These are phyloP conservation scores for Sebastes nivosus DNA, from an alignment of 2,797 vertebrate species.

Conservation along the genomic window DNA sequence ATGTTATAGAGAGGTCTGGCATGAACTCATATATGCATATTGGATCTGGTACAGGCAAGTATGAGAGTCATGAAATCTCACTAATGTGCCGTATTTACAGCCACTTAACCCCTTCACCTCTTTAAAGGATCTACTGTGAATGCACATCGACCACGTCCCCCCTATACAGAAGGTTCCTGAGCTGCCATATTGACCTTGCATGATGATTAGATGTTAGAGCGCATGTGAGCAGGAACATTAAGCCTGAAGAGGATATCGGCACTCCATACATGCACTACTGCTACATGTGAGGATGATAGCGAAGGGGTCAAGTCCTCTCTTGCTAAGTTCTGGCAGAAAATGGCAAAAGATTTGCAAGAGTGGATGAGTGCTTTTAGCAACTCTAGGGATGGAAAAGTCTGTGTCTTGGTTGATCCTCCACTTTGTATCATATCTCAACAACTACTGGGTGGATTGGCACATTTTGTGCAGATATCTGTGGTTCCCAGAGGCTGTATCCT, in stretches of 20 bases:
- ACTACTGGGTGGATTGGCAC: neutral
- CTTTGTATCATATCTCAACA: neutral
- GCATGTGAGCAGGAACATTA: slow-evolving; percentile 18
- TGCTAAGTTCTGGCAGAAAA: neutral
- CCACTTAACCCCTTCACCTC: slow-evolving; percentile 51
- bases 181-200: slow-evolving; percentile 21
- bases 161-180: neutral
- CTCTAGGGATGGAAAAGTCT: neutral
- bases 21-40: slow-evolving; percentile 37
- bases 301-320: neutral
- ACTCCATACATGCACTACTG: neutral
- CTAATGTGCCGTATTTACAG: slow-evolving; percentile 43
- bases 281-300: neutral
- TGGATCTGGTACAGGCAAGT: neutral
- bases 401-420: neutral
- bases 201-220: slow-evolving; percentile 25
- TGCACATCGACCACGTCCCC: slow-evolving; percentile 4
- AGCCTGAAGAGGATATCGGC: slow-evolving; percentile 22
- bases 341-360: neutral
- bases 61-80: slow-evolving; percentile 46
- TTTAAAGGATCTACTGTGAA: slow-evolving; percentile 23
- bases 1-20: slow-evolving; percentile 30
- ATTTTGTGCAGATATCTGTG: neutral
- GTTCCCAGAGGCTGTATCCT: neutral
- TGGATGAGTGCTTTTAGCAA: neutral